phyloP scores from a whole-genome alignment of 2,797 vertebrate genomes.

The Malacoraja senta region DNA sequence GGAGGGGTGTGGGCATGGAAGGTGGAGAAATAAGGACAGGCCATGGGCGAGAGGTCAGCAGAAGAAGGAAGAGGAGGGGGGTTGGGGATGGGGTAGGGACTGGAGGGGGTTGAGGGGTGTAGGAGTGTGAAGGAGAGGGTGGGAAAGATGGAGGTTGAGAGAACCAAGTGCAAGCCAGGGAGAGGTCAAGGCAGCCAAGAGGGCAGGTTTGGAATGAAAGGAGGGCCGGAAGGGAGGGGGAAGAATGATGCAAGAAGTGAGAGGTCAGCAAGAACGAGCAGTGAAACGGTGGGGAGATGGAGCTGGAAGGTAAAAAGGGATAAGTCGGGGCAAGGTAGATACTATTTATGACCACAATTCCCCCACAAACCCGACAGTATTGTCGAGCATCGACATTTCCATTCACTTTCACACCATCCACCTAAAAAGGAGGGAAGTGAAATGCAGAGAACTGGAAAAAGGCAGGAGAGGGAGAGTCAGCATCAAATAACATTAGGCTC shows the following conservation, averaged over 20 bases:
- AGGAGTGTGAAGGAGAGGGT: not conserved
- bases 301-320: not conserved
- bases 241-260: too few relatives aligned
- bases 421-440: not conserved
- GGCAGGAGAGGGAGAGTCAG: not conserved
- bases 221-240: not conserved
- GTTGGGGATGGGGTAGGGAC: too few relatives aligned
- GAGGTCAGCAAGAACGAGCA: too few relatives aligned
- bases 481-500: not conserved
- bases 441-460: not conserved
- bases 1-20: too few relatives aligned
- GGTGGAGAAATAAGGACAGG: too few relatives aligned
- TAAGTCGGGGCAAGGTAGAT: not conserved
- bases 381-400: not conserved
- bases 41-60: too few relatives aligned
- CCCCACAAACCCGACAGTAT: not conserved
- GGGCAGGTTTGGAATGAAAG: not conserved
- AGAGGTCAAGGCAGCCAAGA: not conserved
- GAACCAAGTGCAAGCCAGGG: too few relatives aligned
- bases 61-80: not conserved
- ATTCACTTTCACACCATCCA: not conserved
- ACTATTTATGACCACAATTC: not conserved
- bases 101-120: not conserved
- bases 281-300: not conserved
- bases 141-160: not conserved